Evolutionary conservation across 2,888 invertebrate genomes (phyloP).

Genomic region (Hyposoter didymator): DNA sequence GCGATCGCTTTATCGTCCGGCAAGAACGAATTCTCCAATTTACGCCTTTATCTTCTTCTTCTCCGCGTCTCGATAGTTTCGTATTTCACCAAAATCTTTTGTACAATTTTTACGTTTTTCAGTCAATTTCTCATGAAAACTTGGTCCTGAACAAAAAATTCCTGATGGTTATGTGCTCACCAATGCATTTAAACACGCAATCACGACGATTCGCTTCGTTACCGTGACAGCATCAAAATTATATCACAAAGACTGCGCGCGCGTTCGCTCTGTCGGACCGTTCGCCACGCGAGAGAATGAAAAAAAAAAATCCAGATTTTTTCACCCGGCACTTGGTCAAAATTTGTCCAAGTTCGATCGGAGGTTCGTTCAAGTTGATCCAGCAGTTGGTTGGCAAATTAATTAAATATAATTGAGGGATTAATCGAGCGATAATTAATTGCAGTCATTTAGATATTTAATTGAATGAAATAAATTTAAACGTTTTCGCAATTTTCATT

Average conservation of each 20-base stretch:
- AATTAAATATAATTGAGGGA: not conserved
- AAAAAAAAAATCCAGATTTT: not conserved
- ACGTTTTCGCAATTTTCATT: conserved; percentile 25
- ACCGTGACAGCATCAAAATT: conserved; percentile 25
- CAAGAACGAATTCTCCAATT: conserved; percentile 30
- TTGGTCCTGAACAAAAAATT: too few relatives aligned
- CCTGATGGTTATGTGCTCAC: not conserved
- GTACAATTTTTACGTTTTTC: conserved; percentile 3
- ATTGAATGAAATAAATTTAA: not conserved
- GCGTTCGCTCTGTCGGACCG: too few relatives aligned
- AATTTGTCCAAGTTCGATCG: not conserved
- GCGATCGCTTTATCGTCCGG: conserved; percentile 61
- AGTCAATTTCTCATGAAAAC: not conserved
- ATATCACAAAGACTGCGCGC: conserved; percentile 32
- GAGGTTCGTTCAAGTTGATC: not conserved
- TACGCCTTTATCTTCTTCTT: conserved; percentile 5
- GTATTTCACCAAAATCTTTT: conserved; percentile 8
- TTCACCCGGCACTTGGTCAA: not conserved
- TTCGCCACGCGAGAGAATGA: conserved; percentile 26
- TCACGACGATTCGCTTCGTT: conserved; percentile 48
- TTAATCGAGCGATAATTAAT: not conserved
- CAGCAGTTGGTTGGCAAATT: not conserved
- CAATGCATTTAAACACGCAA: conserved; percentile 38
- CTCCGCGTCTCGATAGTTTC: not conserved
- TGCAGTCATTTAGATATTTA: not conserved